These are phyloP conservation scores for Luehdorfia chinensis DNA, from an alignment of 1,140 invertebrate species.

Conservation along the genomic window DNA sequence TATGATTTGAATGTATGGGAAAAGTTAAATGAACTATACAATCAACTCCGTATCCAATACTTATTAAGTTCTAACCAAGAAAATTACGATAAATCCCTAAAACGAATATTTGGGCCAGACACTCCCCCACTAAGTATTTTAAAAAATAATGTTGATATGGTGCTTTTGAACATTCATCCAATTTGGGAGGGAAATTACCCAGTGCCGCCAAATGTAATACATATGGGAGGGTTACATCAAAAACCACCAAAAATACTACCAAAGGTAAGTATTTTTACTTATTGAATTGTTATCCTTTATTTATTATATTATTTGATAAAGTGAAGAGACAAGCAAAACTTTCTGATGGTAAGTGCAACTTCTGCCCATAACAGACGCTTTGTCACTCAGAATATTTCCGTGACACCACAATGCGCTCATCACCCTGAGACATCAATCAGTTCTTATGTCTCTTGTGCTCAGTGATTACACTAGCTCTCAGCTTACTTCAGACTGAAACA, in stretches of 20 bases:
- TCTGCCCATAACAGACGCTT: too few relatives aligned
- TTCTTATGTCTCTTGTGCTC: too few relatives aligned
- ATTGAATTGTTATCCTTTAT: too few relatives aligned
- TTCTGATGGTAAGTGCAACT: too few relatives aligned
- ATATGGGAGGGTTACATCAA: slow-evolving; percentile 72
- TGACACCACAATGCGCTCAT: too few relatives aligned
- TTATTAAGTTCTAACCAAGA: slow-evolving; percentile 6
- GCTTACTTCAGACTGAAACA: too few relatives aligned
- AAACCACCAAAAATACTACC: slow-evolving; percentile 45
- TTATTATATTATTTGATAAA: too few relatives aligned
- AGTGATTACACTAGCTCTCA: too few relatives aligned
- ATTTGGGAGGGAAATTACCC: slow-evolving; percentile 65
- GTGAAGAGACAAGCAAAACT: too few relatives aligned
- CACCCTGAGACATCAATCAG: too few relatives aligned
- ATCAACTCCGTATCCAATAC: slow-evolving; percentile 32
- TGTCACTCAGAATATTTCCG: too few relatives aligned
- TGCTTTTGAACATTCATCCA: slow-evolving; percentile 76
- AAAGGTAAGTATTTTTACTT: slow-evolving; percentile 20
- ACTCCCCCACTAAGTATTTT: slow-evolving; percentile 59
- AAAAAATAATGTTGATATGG: slow-evolving; percentile 69
- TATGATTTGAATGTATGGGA: slow-evolving; percentile 28
- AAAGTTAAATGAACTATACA: slow-evolving; percentile 26
- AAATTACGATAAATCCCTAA: slow-evolving; percentile 41
- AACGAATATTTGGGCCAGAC: slow-evolving; percentile 56
- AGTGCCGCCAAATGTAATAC: slow-evolving; percentile 65